Evolutionary conservation across 2,113 vertebrate genomes (phyloP).

Genomic region (Xenopus laevis): DNA sequence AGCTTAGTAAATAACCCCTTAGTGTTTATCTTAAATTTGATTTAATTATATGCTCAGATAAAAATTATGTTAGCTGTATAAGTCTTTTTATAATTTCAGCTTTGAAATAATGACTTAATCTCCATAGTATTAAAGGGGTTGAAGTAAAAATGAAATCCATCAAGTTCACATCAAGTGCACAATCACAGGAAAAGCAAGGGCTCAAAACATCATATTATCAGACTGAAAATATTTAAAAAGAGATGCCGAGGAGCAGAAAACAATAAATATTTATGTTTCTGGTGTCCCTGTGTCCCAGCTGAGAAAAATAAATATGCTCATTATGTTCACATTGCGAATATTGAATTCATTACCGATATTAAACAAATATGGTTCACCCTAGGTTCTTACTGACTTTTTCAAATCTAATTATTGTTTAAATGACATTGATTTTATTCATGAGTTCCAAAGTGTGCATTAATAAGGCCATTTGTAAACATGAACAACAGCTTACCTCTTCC

Average conservation of each 20-base stretch:
- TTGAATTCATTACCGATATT: conserved; percentile 43
- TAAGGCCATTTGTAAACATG: conserved; percentile 45
- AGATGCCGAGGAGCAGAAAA: conserved; percentile 20
- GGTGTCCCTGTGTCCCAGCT: conserved; percentile 22
- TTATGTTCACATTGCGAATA: conserved; percentile 42
- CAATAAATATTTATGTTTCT: conserved; percentile 35
- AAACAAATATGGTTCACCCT: conserved; percentile 40
- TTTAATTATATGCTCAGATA: no score
- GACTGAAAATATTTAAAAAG: conserved; percentile 6
- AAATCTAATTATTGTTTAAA: conserved; percentile 45
- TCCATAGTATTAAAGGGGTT: background rate
- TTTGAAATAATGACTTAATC: no score
- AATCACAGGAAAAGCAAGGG: conserved; percentile 12
- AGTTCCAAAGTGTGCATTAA: conserved; percentile 44
- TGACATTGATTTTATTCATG: conserved; percentile 46
- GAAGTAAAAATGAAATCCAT: conserved; percentile 4
- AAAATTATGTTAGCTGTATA: no score
- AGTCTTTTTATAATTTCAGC: no score
- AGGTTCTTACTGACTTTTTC: conserved; percentile 43
- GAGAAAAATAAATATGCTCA: conserved; percentile 36
- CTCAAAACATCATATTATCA: conserved; percentile 28
- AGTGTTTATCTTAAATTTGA: no score
- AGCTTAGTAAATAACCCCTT: no score
- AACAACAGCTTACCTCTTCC: conserved; percentile 28
- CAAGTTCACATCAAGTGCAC: conserved; percentile 2